These are phyloP conservation scores for Scaptomyza cyrtandrae DNA, from an alignment of 2,888 invertebrate species.

Conservation along the genomic window DNA sequence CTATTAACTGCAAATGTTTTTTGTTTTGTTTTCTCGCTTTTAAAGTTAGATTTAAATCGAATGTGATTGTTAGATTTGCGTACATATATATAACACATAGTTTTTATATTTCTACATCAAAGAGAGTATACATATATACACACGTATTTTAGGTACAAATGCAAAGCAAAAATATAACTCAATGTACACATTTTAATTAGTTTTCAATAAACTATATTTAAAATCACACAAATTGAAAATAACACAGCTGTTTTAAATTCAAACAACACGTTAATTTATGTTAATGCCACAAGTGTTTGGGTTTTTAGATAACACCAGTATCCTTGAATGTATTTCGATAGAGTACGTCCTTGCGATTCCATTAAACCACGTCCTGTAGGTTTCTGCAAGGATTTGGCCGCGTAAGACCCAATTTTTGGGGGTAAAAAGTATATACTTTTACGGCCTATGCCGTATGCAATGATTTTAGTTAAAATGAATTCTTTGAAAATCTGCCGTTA, in stretches of 20 bases:
- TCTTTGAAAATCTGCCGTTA: too few species aligned
- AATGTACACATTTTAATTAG: constrained; percentile 68
- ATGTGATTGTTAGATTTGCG: constrained; percentile 79
- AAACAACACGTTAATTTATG: background rate
- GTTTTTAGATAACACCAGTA: background rate
- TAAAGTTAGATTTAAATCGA: constrained; percentile 71
- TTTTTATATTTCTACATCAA: constrained; percentile 78
- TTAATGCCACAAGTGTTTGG: background rate
- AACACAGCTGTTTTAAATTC: background rate
- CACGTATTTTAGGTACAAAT: constrained; percentile 71
- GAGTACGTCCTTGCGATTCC: background rate
- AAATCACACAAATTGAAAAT: constrained; percentile 6
- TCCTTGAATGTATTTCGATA: background rate
- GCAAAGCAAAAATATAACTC: constrained; percentile 69
- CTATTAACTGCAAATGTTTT: constrained; percentile 59
- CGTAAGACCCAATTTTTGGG: background rate
- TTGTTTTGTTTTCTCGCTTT: constrained; percentile 67
- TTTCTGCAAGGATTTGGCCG: background rate
- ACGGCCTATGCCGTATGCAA: too few species aligned
- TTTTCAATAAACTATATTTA: constrained; percentile 69
- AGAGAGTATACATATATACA: constrained; percentile 54
- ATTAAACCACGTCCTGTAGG: too few species aligned
- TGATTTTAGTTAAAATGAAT: too few species aligned
- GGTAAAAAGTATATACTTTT: too few species aligned
- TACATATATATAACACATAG: constrained; percentile 63